These are phyloP conservation scores for Zaprionus lineosus DNA, from an alignment of 2,888 invertebrate species.

Conservation along the genomic window DNA sequence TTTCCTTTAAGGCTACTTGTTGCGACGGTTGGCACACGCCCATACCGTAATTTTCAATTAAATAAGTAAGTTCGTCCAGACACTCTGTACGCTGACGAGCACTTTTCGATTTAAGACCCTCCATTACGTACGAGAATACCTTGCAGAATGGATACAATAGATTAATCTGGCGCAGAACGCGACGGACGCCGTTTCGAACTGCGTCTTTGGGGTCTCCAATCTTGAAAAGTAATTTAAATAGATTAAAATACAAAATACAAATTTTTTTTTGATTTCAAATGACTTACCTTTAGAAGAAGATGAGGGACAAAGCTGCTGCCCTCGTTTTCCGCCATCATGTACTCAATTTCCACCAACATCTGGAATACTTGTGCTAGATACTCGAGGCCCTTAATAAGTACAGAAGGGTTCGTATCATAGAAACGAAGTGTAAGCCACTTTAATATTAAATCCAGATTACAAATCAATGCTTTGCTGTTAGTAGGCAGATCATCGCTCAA, in stretches of 20 bases:
- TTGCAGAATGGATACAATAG: constrained; percentile 94
- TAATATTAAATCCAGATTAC: constrained; percentile 96
- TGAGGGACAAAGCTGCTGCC: constrained; percentile 97
- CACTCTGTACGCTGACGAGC: constrained; percentile 98
- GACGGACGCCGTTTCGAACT: constrained; percentile 93
- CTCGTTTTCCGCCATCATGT: constrained; percentile 94
- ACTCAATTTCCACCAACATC: constrained; percentile 90
- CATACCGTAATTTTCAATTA: constrained; percentile 93
- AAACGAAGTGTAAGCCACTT: constrained; percentile 98
- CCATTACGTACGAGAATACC: constrained; percentile 94
- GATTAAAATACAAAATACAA: constrained; percentile 8
- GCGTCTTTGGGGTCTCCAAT: constrained; percentile 98
- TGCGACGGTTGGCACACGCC: constrained; percentile 92
- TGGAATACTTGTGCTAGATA: constrained; percentile 93
- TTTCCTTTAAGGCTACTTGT: constrained; percentile 89
- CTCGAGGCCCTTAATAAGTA: constrained; percentile 96
- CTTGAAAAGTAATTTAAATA: too few species aligned
- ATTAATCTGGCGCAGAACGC: constrained; percentile 92
- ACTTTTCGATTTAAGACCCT: constrained; percentile 98
- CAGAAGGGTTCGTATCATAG: constrained; percentile 99
- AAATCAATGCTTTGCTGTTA: constrained; percentile 91
- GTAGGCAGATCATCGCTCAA: constrained; percentile 91
- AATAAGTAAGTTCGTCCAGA: constrained; percentile 93
- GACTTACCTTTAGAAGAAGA: constrained; percentile 91
- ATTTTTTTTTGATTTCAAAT: background rate